Conservation (phyloP, 2,113 vertebrate species). For the Eidolon helvum region DNA sequence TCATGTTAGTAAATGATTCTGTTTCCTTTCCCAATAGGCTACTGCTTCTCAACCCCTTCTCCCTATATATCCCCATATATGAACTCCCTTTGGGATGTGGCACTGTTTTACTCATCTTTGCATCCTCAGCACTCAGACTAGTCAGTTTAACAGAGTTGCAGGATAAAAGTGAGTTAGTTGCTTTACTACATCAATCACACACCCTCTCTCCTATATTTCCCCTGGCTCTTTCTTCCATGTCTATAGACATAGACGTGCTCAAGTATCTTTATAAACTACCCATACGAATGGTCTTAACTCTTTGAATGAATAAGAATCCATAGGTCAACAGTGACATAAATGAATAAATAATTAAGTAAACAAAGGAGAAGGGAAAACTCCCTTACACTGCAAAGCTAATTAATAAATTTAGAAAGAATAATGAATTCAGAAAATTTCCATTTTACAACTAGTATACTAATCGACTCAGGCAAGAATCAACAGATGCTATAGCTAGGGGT, state of each 20-base stretch:
- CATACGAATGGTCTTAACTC: background rate
- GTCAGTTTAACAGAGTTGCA: background rate
- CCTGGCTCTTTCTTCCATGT: background rate
- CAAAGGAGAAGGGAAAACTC: background rate
- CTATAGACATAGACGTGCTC: background rate
- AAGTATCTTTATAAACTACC: background rate
- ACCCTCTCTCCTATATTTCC: background rate
- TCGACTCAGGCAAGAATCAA: background rate
- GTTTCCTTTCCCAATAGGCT: background rate
- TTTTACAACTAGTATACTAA: background rate
- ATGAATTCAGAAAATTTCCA: conserved; percentile 9
- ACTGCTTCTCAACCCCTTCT: background rate
- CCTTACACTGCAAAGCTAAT: background rate
- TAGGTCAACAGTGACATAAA: background rate
- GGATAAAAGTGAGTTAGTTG: background rate
- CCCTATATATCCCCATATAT: background rate
- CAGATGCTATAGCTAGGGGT: background rate
- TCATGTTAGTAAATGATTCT: background rate
- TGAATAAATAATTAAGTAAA: background rate
- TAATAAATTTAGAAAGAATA: background rate
- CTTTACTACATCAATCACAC: background rate
- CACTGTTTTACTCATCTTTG: background rate
- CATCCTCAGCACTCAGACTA: background rate
- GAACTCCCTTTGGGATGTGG: background rate
- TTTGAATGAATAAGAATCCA: conserved; percentile 10